Evolutionary conservation across 2,797 vertebrate species (phyloP).

Genomic region (Avahi laniger): DNA sequence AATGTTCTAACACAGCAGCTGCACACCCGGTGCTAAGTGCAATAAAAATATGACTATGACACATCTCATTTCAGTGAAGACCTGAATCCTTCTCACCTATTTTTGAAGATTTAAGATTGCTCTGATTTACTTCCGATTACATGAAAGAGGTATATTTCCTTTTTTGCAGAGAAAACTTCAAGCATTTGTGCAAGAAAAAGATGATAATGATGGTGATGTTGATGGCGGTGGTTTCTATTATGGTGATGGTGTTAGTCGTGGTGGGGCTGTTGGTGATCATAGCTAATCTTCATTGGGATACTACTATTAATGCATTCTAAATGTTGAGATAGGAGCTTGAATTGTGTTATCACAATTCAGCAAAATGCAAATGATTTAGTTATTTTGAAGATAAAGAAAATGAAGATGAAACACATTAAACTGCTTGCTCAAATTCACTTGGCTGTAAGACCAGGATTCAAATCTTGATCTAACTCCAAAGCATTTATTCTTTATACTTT

Average conservation of each 20-base stretch:
- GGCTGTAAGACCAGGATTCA: background rate
- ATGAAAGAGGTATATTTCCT: background rate
- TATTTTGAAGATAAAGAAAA: background rate
- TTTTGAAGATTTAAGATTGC: slow-evolving; percentile 4
- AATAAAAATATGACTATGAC: background rate
- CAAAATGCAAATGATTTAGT: background rate
- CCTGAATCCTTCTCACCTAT: background rate
- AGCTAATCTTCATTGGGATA: background rate
- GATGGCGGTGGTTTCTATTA: background rate
- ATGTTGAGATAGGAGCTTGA: background rate
- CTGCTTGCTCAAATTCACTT: background rate
- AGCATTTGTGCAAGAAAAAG: background rate
- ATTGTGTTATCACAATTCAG: background rate
- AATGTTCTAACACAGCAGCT: background rate
- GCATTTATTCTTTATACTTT: background rate
- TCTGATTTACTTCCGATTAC: background rate
- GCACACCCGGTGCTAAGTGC: background rate
- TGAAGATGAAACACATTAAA: background rate
- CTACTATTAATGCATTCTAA: background rate
- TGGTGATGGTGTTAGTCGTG: background rate
- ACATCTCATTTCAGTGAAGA: slow-evolving; percentile 13
- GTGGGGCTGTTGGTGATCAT: background rate
- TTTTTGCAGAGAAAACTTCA: background rate
- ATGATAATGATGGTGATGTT: no score
- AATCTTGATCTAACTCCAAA: background rate